Base-by-base conservation (phyloP, 2,888 invertebrate genomes). In the Neoscelio sp. region DNA sequence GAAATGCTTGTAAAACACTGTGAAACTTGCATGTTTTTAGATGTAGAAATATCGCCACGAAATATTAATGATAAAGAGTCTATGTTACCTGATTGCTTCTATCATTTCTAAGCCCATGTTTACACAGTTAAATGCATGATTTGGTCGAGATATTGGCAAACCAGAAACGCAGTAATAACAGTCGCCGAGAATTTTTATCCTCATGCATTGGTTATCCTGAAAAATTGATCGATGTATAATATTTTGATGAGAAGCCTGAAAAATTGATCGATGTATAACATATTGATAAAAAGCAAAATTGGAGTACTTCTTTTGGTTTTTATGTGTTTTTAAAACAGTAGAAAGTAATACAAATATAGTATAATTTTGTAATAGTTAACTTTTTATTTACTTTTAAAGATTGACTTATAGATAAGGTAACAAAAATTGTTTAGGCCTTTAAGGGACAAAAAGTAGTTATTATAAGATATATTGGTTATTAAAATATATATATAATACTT, bases 61-160 rank as follows among this genome's bases (percentile, higher is more conserved):
- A 6, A 18, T 42, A 17, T 42, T 42, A 5, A 42, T 42, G n/a
- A 42, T 7, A 2, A 3, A 42, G 17, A 28, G 15, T 6, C 1
- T 48, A 40, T 20, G 90, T 91, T 89, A 97, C 98, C 96, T 93
- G 87, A 98, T 98, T 20, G 97, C 97, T 84, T 98, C 97, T 82
- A 98, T 98, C 98, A 98, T 98, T 90, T 97, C 96, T 79, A 98
- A 91, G 0, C 98, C 98, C 98, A 98, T 98, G 85, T 97, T 96
- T 86, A 98, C 98, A 88, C 98, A 98, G 91, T 98, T 98, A 90
- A 96, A 96, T 0, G 98, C 98, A 89, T 98, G 98, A 91, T 97
- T 97, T 0, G 98, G 98, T 67, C 98, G 92, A 3, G 97, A 97
- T 20, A 98, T 94, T 0, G 98, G 98, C 83, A 98, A 92, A 0